phyloP scores from a whole-genome alignment of 1,140 invertebrate species.

The Nixonia krombeini region DNA sequence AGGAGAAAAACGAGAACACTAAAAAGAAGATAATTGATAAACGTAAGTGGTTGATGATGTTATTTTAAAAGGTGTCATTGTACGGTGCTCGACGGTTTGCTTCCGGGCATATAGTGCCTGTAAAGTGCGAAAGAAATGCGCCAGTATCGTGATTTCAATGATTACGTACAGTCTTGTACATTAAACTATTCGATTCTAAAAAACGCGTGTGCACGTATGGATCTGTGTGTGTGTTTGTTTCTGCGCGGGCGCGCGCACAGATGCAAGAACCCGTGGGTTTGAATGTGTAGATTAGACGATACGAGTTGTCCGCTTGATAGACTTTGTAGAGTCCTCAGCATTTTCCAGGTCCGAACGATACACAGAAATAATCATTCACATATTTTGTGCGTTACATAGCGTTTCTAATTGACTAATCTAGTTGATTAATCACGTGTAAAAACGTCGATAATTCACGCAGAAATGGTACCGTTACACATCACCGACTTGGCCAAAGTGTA shows the following conservation, averaged over 20 bases:
- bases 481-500: not conserved
- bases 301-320: conserved; percentile 35
- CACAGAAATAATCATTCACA: conserved; percentile 15
- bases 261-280: too few relatives aligned
- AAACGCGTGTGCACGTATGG: conserved; percentile 10
- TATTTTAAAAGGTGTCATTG: conserved; percentile 40
- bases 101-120: conserved; percentile 40
- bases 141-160: conserved; percentile 16
- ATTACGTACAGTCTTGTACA: conserved; percentile 36
- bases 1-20: not conserved
- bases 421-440: too few relatives aligned
- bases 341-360: conserved; percentile 30
- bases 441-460: conserved; percentile 29
- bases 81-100: conserved; percentile 48
- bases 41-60: conserved; percentile 11
- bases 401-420: conserved; percentile 16
- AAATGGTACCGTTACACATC: conserved; percentile 6
- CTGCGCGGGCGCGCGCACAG: too few relatives aligned
- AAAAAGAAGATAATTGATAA: conserved; percentile 6
- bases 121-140: conserved; percentile 18
- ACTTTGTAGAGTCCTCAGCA: conserved; percentile 39
- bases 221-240: too few relatives aligned
- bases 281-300: conserved; percentile 23
- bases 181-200: conserved; percentile 17
- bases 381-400: conserved; percentile 25